Evolutionary conservation across 2,113 vertebrate genomes (phyloP).

Genomic region (Chrysochloris asiatica): DNA sequence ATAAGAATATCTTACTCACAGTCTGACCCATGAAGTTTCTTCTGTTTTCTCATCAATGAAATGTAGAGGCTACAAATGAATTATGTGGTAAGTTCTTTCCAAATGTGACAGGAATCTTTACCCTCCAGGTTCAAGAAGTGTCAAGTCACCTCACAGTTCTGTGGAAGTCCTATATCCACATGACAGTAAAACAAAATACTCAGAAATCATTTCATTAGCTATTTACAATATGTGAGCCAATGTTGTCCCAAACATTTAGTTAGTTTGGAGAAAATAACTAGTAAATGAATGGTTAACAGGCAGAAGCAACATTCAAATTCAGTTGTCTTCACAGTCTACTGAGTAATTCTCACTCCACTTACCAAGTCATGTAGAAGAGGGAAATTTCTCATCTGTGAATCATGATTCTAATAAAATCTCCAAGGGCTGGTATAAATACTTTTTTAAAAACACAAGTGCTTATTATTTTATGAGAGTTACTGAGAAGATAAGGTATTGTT

Average conservation of each 20-base stretch:
- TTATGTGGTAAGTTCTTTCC: conserved; percentile 25
- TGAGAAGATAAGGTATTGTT: conserved; percentile 67
- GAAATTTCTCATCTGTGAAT: conserved; percentile 77
- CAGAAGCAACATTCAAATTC: conserved; percentile 9
- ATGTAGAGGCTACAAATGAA: conserved; percentile 37
- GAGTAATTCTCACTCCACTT: conserved; percentile 66
- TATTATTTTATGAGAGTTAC: conserved; percentile 71
- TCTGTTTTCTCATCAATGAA: conserved; percentile 58
- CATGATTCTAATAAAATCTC: conserved; percentile 76
- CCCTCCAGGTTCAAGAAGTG: background rate
- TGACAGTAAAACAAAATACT: background rate
- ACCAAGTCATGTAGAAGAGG: conserved; percentile 50
- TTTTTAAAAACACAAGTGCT: conserved; percentile 64
- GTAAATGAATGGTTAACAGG: conserved; percentile 45
- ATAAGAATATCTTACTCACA: conserved; percentile 66
- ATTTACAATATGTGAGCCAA: background rate
- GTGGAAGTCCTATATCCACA: background rate
- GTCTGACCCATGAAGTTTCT: conserved; percentile 45
- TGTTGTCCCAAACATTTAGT: background rate
- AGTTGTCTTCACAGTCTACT: conserved; percentile 56
- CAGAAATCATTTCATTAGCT: background rate
- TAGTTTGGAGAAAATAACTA: conserved; percentile 29
- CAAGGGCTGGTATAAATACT: conserved; percentile 72
- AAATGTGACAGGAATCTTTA: background rate
- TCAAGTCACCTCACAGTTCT: background rate